phyloP scores from a whole-genome alignment of 2,888 invertebrate genomes.

The Rotaria sp. region DNA sequence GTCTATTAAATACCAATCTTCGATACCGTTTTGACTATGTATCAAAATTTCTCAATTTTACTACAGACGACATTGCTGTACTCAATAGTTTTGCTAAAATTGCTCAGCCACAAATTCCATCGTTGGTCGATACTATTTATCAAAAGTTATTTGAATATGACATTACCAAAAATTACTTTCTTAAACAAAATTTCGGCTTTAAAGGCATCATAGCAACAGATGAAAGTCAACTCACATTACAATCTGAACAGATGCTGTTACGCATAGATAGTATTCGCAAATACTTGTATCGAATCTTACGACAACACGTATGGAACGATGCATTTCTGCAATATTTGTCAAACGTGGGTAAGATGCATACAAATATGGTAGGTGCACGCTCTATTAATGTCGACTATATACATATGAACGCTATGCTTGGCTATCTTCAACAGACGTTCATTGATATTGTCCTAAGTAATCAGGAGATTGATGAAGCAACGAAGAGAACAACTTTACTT shows the following conservation, averaged over 20 bases:
- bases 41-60: neutral
- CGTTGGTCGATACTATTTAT: neutral
- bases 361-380: too few relatives aligned
- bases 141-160: neutral
- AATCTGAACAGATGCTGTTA: neutral
- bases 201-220: neutral
- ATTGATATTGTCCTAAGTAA: too few relatives aligned
- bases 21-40: conserved; percentile 23
- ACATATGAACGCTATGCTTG: too few relatives aligned
- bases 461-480: too few relatives aligned
- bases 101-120: neutral
- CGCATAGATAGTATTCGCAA: too few relatives aligned
- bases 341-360: neutral
- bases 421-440: too few relatives aligned
- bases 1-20: neutral
- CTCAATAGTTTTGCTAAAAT: neutral
- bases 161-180: neutral
- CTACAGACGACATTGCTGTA: neutral
- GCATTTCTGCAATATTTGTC: conserved; percentile 18
- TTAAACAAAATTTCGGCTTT: neutral
- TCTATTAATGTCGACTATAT: too few relatives aligned
- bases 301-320: conserved; percentile 20
- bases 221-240: neutral
- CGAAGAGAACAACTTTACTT: too few relatives aligned
- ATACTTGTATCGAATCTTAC: neutral